Base-by-base conservation (phyloP, 2,888 invertebrate genomes). In the Zonitis immaculata region DNA sequence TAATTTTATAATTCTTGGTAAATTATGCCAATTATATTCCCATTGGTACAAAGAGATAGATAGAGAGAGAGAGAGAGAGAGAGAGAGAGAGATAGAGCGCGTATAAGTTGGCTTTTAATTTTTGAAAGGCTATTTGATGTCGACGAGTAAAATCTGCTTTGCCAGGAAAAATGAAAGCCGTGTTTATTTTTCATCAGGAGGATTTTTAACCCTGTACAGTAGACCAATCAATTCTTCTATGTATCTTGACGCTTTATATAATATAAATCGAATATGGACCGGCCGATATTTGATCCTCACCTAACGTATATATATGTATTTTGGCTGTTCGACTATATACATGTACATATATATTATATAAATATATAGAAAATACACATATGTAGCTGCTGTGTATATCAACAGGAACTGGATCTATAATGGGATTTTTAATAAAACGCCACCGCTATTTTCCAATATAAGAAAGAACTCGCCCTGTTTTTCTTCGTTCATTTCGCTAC, bases 151-250 rank as follows among this genome's bases (percentile, higher is more conserved):
- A 69, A 68, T 69, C 68, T 67, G 67, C 68, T 66, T 68, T 60
- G 54, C 55, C 59, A 61, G 60, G 60, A 62, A 70, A 68, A 68
- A 66, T 64, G 67, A 67, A 72, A 72, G 69, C 70, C 69, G 68
- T 73, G 73, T 74, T 74, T 73, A 73, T 73, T 73, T 73, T 73
- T 73, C 74, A 74, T 74, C 74, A 73, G 70, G 62, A 67, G 68
- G 71, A 72, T 73, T 73, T 73, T 73, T 71, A 73, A 73, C 73
- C 73, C 73, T 60, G 66, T 52, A 39, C 52, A 66, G 66, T 63
- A 42, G 67, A 54, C 65, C 73, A 67, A 53, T 32, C 20, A 39
- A 60, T 56, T 60, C 48, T 43, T 57, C 51, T 14, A 11, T 9
- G 11, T n/a, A 7, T 11, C 25, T 49, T 39, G 28, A 18, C 54